Base-by-base conservation (phyloP, 2,113 vertebrate species). In the Noctilio leporinus region DNA sequence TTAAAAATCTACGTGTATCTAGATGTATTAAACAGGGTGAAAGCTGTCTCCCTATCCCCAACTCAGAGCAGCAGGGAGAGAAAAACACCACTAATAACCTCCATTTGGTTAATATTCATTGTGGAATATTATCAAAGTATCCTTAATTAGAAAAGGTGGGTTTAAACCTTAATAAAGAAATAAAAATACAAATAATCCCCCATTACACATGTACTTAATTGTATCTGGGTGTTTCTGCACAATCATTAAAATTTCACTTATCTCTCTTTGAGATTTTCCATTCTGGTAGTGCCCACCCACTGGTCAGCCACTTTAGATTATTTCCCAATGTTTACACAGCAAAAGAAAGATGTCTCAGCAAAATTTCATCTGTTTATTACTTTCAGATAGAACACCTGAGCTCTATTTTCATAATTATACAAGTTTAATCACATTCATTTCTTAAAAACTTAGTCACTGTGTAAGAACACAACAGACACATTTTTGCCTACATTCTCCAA, bases 231-330 rank as follows among this genome's bases (percentile, higher is more conserved):
- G 38, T 75, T 81, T 81, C 51, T 28, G 2, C 35, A 72, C 59
- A 57, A 84, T 95, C 94, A 96, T 96, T 85, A 96, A 94, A 96
- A 97, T 97, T 97, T 96, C 87, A 88, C 77, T 95, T 97, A 69
- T 95, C 49, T 80, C 51, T 84, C 51, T 97, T 86, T 95, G 57
- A 89, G 95, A 96, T 88, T 92, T 96, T 89, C 55, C 69, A 53
- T 28, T 69, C 93, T 70, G 77, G n/a, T 72, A 94, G 84, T 76
- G 92, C 78, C 75, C 86, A 95, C 5, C 20, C 76, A 89, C 65
- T 86, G 8, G 59, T 86, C 35, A 67, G 35, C 35, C 1, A 92
- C 93, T 95, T 94, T 96, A 85, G 85, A 96, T 97, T 97, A 94
- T 95, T 96, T 92, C 89, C 88, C 65, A 96, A 77, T 94, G 70